phyloP scores from a whole-genome alignment of 1,140 invertebrate species.

The Diuraphis noxia region DNA sequence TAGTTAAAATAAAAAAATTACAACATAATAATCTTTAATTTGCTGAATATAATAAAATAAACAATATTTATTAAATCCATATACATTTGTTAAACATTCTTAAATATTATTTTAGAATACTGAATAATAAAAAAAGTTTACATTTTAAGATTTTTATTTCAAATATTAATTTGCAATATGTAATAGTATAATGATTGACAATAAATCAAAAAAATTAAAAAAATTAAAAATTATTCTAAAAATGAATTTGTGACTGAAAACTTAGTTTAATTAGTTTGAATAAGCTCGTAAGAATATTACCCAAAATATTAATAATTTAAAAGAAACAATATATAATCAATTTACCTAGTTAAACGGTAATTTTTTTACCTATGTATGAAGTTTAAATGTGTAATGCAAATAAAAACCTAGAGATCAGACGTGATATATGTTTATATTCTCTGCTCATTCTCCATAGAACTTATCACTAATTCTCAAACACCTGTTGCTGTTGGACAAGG shows the following conservation, averaged over 20 bases:
- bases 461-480: neutral
- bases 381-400: neutral
- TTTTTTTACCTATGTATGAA: no score
- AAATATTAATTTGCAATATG: neutral
- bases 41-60: no score
- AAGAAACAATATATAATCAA: neutral
- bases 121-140: neutral
- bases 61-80: no score
- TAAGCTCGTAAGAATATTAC: neutral
- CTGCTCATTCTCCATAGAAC: neutral
- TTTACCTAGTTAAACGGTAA: neutral
- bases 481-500: neutral
- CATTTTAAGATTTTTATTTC: neutral
- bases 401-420: neutral
- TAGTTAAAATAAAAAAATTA: no score
- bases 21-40: no score
- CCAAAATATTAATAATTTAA: neutral
- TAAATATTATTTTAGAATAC: neutral
- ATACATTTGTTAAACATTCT: neutral
- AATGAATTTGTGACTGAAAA: neutral
- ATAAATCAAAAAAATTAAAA: neutral
- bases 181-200: neutral
- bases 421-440: neutral
- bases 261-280: neutral
- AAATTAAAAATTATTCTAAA: neutral